Base-by-base conservation (phyloP, 1,140 invertebrate species). In the Antheraea pernyi region DNA sequence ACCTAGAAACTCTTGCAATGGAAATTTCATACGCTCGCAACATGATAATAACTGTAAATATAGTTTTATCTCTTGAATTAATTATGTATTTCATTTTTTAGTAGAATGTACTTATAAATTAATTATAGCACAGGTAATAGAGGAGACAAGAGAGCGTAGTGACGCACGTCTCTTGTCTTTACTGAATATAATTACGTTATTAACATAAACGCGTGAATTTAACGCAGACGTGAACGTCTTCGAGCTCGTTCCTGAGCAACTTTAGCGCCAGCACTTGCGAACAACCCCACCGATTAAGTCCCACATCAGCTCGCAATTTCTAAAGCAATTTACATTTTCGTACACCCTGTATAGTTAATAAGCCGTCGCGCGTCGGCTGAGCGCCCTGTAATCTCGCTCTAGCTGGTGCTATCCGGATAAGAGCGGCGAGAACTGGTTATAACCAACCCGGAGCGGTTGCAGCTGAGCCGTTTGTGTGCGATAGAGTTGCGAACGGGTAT, bases 251-350 rank as follows among this genome's bases (percentile, higher is more conserved):
- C 46, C 11, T n/a, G 46, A 16, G 46, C 5, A 53, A 53, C 46
- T 53, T 53, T 53, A 53, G 16, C 46, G 46, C 11, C 46, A n/a
- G 46, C 16, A 53, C 46, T 53, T n/a, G 46, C 46, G 46, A 53
- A 53, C 13, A 53, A 53, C 46, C 46, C 16, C 46, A n/a, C 10
- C 46, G 6, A 53, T 53, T 53, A 53, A 53, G 46, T 53, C 46
- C 16, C 46, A 53, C 46, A 53, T 53, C 46, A 53, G 46, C 46
- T 53, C 7, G 46, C 46, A 53, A 53, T 53, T 53, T 16, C 46
- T 53, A 53, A 53, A 53, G 46, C 13, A 53, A 53, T 53, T 53
- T 53, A 53, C 46, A 53, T 53, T 53, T 53, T 53, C 46, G 46
- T 53, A 53, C 46, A 53, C 13, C 13, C 46, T 1, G 46, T 53